Percentiles rank a stretch among this genome's conserved stretches.
These are phyloP conservation scores for Onchidella celtica DNA, from an alignment of 2,888 invertebrate genomes.

Conservation along the genomic window DNA sequence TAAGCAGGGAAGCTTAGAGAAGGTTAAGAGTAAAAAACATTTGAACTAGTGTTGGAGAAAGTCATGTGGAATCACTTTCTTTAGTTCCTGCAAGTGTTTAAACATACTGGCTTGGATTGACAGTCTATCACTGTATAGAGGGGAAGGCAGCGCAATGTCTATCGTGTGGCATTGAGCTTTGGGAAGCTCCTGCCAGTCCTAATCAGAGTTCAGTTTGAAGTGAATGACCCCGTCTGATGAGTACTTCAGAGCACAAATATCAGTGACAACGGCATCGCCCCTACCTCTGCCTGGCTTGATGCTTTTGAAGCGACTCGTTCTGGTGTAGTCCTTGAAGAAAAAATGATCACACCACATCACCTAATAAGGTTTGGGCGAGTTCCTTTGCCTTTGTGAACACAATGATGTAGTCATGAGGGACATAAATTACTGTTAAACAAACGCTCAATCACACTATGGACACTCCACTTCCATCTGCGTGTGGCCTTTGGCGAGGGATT, in stretches of 20 bases:
- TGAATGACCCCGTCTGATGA: slow-evolving; percentile 29
- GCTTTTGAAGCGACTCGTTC: slow-evolving; percentile 32
- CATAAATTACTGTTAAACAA: slow-evolving; percentile 42
- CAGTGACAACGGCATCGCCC: slow-evolving; percentile 44
- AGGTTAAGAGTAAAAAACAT: neutral
- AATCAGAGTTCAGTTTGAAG: neutral
- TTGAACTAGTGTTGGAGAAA: neutral
- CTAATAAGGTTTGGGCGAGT: slow-evolving; percentile 13
- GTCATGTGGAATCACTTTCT: neutral
- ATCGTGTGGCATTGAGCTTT: neutral
- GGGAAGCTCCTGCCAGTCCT: slow-evolving; percentile 8
- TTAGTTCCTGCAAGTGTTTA: neutral
- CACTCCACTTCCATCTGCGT: slow-evolving; percentile 52
- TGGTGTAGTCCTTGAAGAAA: neutral
- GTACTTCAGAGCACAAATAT: slow-evolving; percentile 46
- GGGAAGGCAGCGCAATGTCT: neutral
- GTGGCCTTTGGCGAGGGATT: slow-evolving; percentile 51
- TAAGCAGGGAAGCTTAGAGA: too few relatives aligned
- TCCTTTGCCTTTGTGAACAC: slow-evolving; percentile 22
- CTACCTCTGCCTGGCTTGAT: slow-evolving; percentile 42
- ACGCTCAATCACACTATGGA: slow-evolving; percentile 47
- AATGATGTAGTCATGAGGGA: slow-evolving; percentile 24
- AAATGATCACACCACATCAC: slow-evolving; percentile 32
- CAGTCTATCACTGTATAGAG: neutral
- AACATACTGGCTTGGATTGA: neutral